Evolutionary conservation across 2,113 vertebrate genomes (phyloP).

Genomic region (Pterocles orientalis): DNA sequence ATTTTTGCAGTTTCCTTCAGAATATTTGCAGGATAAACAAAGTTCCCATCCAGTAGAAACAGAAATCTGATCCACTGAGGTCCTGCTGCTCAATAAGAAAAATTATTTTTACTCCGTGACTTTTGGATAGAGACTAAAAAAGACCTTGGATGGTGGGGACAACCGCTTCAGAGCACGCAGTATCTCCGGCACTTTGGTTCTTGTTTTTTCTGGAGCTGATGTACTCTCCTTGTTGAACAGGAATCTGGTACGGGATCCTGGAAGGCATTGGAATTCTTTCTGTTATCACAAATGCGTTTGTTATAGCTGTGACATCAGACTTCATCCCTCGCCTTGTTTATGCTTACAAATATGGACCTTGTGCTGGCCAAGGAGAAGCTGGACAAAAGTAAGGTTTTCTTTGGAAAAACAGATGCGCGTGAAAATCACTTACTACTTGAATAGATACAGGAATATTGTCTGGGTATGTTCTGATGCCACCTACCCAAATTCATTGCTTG

Average conservation of each 20-base stretch:
- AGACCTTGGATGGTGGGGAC: background rate
- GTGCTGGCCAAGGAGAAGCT: conserved; percentile 87
- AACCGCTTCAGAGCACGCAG: background rate
- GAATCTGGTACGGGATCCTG: conserved; percentile 95
- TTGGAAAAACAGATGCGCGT: background rate
- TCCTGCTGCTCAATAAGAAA: background rate
- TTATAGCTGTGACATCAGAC: conserved; percentile 95
- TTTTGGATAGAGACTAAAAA: background rate
- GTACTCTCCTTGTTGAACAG: conserved; percentile 70
- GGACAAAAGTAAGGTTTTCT: conserved; percentile 85
- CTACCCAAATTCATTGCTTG: background rate
- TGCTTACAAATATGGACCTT: conserved; percentile 94
- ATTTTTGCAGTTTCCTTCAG: background rate
- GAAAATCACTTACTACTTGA: background rate
- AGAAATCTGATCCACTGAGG: background rate
- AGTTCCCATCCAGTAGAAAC: background rate
- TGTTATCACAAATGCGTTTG: conserved; percentile 96
- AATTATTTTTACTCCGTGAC: background rate
- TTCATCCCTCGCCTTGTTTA: conserved; percentile 97
- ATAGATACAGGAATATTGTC: background rate
- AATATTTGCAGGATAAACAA: background rate
- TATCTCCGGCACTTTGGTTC: background rate
- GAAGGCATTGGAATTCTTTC: conserved; percentile 95
- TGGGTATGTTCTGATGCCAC: background rate
- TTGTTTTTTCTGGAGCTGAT: conserved; percentile 37